These are phyloP conservation scores for Xenops minutus DNA, from an alignment of 2,797 vertebrate genomes.

Conservation along the genomic window DNA sequence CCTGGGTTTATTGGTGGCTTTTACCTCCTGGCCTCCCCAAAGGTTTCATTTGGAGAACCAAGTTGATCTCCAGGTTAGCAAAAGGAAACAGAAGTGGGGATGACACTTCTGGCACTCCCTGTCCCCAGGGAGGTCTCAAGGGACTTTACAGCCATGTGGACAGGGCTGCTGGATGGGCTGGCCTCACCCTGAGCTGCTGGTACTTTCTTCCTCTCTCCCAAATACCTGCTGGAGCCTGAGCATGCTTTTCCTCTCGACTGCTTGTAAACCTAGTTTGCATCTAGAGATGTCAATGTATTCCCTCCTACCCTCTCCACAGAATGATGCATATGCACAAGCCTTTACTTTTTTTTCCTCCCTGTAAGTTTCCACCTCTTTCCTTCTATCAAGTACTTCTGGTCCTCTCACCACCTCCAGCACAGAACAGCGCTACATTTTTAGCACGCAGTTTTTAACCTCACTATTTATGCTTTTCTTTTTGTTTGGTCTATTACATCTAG, in stretches of 20 bases:
- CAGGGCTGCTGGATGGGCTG: not conserved
- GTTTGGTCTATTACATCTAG: not conserved
- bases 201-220: not conserved
- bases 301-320: not conserved
- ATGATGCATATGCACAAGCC: not conserved
- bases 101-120: not conserved
- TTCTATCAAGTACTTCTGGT: not conserved
- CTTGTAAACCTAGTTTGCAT: not conserved
- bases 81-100: not conserved
- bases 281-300: not conserved
- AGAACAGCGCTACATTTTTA: not conserved
- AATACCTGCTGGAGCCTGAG: not conserved
- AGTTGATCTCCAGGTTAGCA: not conserved
- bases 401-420: not conserved
- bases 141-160: not conserved
- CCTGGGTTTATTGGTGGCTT: not conserved
- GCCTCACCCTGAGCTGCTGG: not conserved
- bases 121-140: rapidly evolving
- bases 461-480: not conserved
- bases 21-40: not conserved
- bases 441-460: not conserved
- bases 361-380: not conserved
- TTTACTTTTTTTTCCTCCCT: not conserved
- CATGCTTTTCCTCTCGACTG: not conserved
- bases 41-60: not conserved